Percentiles rank a stretch among this genome's conserved stretches.
Evolutionary conservation across 2,113 vertebrate genomes (phyloP).

Genomic region (Dipodomys merriami): DNA sequence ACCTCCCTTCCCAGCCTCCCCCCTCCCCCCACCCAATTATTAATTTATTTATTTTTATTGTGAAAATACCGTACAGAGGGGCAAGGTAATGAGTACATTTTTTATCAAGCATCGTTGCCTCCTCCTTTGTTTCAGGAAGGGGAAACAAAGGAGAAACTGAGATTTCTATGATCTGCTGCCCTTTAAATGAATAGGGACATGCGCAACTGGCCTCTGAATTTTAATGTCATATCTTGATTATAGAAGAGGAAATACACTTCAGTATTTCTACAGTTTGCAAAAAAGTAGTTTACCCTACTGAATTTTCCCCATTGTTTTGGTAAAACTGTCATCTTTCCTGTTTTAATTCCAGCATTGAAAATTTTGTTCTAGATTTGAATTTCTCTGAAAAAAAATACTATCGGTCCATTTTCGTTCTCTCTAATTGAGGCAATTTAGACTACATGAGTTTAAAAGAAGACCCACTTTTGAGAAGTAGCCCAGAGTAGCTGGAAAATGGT

Average conservation of each 20-base stretch:
- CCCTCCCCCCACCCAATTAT: too few species aligned
- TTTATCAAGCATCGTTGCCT: too few species aligned
- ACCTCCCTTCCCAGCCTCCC: too few species aligned
- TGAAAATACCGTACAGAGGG: too few species aligned
- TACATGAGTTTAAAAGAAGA: neutral
- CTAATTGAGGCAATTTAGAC: neutral
- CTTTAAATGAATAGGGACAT: neutral
- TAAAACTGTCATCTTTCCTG: neutral
- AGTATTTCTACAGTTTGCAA: neutral
- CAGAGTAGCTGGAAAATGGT: neutral
- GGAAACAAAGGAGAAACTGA: too few species aligned
- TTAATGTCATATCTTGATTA: neutral
- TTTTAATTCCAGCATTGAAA: conserved; percentile 31
- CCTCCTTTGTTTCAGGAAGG: too few species aligned
- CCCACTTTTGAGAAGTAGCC: neutral
- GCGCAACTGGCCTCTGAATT: neutral
- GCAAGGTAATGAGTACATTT: too few species aligned
- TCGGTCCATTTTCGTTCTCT: neutral
- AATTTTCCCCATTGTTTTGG: too few species aligned
- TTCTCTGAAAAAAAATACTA: neutral
- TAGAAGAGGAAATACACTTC: neutral
- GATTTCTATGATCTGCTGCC: neutral
- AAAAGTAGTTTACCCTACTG: neutral
- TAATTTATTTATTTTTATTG: too few species aligned
- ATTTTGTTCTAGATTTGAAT: neutral